Evolutionary conservation across 2,113 vertebrate species (phyloP).

Genomic region (Butorides virescens): DNA sequence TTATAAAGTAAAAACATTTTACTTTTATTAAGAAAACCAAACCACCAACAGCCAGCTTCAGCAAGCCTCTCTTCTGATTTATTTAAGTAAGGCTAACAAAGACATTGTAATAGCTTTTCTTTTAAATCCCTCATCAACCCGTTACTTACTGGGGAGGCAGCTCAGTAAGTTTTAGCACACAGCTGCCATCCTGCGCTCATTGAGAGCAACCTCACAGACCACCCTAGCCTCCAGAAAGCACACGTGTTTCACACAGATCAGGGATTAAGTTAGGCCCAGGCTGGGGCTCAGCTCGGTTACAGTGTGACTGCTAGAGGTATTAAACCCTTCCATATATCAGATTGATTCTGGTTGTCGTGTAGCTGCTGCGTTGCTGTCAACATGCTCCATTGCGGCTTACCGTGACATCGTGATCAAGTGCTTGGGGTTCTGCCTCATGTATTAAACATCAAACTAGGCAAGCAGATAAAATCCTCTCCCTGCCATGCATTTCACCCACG

Average conservation of each 20-base stretch:
- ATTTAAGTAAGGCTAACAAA: neutral
- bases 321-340: neutral
- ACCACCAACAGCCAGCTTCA: neutral
- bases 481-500: accelerated
- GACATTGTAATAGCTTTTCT: neutral
- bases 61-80: neutral
- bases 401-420: neutral
- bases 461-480: neutral
- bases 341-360: neutral
- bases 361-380: neutral
- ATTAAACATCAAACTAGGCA: neutral
- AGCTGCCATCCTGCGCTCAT: neutral
- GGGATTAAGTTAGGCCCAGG: neutral
- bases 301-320: neutral
- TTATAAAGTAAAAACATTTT: neutral
- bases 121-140: neutral
- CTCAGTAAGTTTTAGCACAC: neutral
- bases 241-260: neutral
- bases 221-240: neutral
- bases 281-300: neutral
- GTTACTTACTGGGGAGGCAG: neutral
- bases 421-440: neutral
- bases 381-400: neutral
- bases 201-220: accelerated
- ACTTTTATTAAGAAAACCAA: neutral